Evolutionary conservation across 2,797 vertebrate genomes (phyloP), one percentile per base, ranked within the genome.

Genomic region (Schizopygopsis malacanthus): DNA sequence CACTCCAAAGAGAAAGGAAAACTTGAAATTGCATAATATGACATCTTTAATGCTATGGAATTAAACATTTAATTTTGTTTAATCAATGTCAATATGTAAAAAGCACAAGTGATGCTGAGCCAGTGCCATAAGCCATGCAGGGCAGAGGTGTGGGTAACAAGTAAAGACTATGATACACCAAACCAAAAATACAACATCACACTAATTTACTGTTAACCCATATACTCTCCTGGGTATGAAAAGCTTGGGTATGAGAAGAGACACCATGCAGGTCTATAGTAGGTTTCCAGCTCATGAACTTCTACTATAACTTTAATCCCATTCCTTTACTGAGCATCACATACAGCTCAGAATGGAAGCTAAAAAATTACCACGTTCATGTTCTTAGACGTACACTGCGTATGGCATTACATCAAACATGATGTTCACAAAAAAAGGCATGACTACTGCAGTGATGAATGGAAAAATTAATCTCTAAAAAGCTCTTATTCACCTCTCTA

Each of bases 391-490:
- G 18, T 52, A 70, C 79, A 67, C 81, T 4, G 72, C 20, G 3
- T 18, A n/a, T 41, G 37, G 18, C 9, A 77, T 59, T 69, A 43
- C 54, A 59, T 59, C 12, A 65, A 69, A 76, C 37, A 47, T 73
- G 67, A 69, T n/a, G 56, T 43, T 70, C 5, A 59, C 45, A 82
- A 82, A 67, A 15, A 69, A 63, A 59, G 15, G 6, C 67, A 61
- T 71, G 39, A 52, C 37, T 45, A 47, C 18, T 79, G 25, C 37
- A 33, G 33, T n/a, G 52, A 28, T 43, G 10, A 22, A 39, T 10
- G 12, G 63, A 28, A 50, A 28, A 78, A 45, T 70, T 1, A 69
- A 22, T 70, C 50, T 71, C 39, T 15, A 70, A 71, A 85, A 85
- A 71, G 25, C n/a, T 59, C 54, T 5, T 28, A 71, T 79, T 80